Conservation (phyloP, 2,888 invertebrate genomes). For the Drosophila nr. medialis region DNA sequence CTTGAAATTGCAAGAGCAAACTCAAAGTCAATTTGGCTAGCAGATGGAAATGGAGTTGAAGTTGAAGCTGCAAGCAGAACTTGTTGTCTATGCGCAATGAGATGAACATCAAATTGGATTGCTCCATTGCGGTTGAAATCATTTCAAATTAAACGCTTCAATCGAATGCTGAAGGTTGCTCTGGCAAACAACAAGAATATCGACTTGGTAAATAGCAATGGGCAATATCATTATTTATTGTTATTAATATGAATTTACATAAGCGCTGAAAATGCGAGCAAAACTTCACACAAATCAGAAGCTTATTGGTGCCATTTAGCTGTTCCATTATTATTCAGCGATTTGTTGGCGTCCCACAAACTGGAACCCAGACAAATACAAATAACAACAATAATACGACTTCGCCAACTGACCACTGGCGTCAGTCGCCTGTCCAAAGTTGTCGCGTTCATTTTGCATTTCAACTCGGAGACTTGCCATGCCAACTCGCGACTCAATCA, state of each 20-base stretch:
- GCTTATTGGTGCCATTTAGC: constrained; percentile 73
- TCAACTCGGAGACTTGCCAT: constrained; percentile 8
- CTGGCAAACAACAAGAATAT: background rate
- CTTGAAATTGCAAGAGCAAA: constrained; percentile 61
- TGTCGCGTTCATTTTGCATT: constrained; percentile 51
- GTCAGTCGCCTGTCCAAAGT: constrained; percentile 30
- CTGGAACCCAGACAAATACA: constrained; percentile 30
- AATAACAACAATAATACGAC: constrained; percentile 1
- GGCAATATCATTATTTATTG: constrained; percentile 68
- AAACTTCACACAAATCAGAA: constrained; percentile 76
- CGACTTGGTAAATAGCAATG: background rate
- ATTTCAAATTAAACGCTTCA: constrained; percentile 56
- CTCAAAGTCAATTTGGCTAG: constrained; percentile 37
- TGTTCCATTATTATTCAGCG: constrained; percentile 68
- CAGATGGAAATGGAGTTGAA: constrained; percentile 23
- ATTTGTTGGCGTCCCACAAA: constrained; percentile 58
- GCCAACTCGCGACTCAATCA: constrained; percentile 32
- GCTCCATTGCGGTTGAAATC: constrained; percentile 42
- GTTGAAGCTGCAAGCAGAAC: constrained; percentile 16
- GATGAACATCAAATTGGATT: constrained; percentile 46
- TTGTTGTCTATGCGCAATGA: constrained; percentile 26
- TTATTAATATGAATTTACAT: constrained; percentile 70
- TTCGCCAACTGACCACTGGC: constrained; percentile 30
- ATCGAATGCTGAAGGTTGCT: constrained; percentile 18
- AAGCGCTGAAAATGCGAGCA: constrained; percentile 66